Conservation (phyloP, 2,888 invertebrate species). For the Masnerella sp. region DNA sequence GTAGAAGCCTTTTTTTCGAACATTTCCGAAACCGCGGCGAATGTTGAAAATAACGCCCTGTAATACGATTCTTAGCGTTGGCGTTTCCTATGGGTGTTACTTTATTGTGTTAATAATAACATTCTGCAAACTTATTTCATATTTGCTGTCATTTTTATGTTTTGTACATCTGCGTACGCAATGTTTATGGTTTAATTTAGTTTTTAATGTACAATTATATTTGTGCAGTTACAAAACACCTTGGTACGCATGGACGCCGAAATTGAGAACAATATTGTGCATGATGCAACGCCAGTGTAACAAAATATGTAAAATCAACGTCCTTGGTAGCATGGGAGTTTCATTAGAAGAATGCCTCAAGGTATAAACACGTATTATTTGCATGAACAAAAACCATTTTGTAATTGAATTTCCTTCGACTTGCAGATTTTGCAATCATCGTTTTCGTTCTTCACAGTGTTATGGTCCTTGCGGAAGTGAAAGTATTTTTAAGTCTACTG, state of each 20-base stretch:
- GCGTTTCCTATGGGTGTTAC: too few relatives aligned
- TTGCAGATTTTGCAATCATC: conserved; percentile 32
- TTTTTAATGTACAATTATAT: too few relatives aligned
- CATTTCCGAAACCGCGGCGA: too few relatives aligned
- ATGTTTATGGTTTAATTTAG: too few relatives aligned
- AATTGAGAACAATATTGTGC: conserved; percentile 18
- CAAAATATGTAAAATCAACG: conserved; percentile 22
- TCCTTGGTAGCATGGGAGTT: conserved; percentile 34
- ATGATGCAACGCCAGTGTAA: conserved; percentile 33
- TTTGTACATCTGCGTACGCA: too few relatives aligned
- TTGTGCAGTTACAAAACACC: conserved; percentile 18
- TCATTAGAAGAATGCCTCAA: conserved; percentile 29
- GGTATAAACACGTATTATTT: conserved; percentile 14
- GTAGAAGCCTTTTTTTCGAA: too few relatives aligned
- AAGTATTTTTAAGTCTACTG: conserved; percentile 19
- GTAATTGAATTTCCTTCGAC: conserved; percentile 10
- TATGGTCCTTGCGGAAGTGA: conserved; percentile 23
- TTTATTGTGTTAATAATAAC: too few relatives aligned
- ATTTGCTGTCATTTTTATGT: too few relatives aligned
- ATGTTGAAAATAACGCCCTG: too few relatives aligned
- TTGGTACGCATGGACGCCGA: conserved; percentile 29
- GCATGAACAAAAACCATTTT: conserved; percentile 17
- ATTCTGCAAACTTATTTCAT: too few relatives aligned
- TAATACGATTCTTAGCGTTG: too few relatives aligned
- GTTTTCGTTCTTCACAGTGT: conserved; percentile 22